Evolutionary conservation across 2,888 invertebrate species (phyloP).

Genomic region (Dicycla oo): DNA sequence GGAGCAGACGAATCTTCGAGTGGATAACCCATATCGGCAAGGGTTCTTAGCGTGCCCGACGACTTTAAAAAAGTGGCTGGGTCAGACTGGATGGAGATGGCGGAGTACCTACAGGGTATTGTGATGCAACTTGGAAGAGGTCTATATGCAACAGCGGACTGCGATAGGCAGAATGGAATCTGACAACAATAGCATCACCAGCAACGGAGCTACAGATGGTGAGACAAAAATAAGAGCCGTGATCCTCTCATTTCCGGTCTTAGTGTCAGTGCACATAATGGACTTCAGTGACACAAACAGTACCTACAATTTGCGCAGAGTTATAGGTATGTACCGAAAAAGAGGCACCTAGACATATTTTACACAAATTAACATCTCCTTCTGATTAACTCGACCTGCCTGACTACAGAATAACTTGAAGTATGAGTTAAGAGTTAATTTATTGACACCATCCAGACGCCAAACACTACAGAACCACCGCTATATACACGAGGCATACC

Average conservation of each 20-base stretch:
- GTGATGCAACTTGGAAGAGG: background rate
- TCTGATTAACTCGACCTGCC: background rate
- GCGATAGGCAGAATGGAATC: background rate
- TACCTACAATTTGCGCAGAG: background rate
- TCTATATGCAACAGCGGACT: background rate
- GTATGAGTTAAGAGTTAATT: background rate
- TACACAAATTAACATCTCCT: background rate
- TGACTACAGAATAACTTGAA: background rate
- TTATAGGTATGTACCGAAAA: background rate
- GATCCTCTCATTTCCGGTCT: background rate
- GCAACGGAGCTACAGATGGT: background rate
- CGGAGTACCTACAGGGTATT: background rate
- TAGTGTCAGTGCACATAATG: background rate
- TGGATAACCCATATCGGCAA: no score
- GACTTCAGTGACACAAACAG: background rate
- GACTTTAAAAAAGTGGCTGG: background rate
- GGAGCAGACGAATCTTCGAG: no score
- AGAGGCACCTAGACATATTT: background rate
- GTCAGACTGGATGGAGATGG: no score
- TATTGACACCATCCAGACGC: background rate
- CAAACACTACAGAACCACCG: background rate
- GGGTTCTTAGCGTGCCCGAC: background rate
- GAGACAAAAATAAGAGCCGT: background rate
- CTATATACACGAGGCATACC: background rate
- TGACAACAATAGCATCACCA: background rate